Evolutionary conservation across 2,797 vertebrate species (phyloP).

Genomic region (Botia almorhae): DNA sequence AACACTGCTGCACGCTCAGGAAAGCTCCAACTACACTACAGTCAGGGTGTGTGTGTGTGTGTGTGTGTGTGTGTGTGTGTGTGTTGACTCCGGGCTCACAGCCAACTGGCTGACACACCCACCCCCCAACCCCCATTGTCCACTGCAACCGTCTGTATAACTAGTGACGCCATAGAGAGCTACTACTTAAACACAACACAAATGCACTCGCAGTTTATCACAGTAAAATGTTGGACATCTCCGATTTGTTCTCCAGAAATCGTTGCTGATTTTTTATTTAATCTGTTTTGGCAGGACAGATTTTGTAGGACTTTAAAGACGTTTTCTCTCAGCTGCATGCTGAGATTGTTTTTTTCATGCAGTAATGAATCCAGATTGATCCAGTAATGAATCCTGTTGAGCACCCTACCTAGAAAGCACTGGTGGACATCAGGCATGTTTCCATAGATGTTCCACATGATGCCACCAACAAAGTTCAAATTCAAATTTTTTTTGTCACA

Average conservation of each 20-base stretch:
- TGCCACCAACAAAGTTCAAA: no score
- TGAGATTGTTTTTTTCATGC: slow-evolving; percentile 48
- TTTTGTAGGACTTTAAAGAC: slow-evolving; percentile 70
- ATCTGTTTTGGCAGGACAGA: slow-evolving; percentile 40
- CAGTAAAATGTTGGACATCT: slow-evolving; percentile 50
- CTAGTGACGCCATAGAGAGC: slow-evolving; percentile 15
- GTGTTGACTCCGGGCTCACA: not conserved
- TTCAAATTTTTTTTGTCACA: no score
- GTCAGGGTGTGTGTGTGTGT: slow-evolving; percentile 84
- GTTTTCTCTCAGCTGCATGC: slow-evolving; percentile 71
- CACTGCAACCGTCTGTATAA: not conserved
- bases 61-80: not conserved
- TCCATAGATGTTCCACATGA: no score
- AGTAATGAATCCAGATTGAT: not conserved
- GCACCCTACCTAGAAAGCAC: no score
- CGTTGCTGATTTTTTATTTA: slow-evolving; percentile 49
- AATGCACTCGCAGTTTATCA: slow-evolving; percentile 42
- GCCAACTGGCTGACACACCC: slow-evolving; percentile 14
- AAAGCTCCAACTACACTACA: slow-evolving; percentile 96
- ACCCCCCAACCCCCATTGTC: not conserved
- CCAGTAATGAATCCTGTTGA: not conserved
- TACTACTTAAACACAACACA: slow-evolving; percentile 21
- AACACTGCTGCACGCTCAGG: slow-evolving; percentile 89
- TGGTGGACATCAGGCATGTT: no score
- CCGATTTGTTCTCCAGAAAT: slow-evolving; percentile 63